Evolutionary conservation across 2,797 vertebrate species (phyloP).

Genomic region (Lagorchestes hirsutus): DNA sequence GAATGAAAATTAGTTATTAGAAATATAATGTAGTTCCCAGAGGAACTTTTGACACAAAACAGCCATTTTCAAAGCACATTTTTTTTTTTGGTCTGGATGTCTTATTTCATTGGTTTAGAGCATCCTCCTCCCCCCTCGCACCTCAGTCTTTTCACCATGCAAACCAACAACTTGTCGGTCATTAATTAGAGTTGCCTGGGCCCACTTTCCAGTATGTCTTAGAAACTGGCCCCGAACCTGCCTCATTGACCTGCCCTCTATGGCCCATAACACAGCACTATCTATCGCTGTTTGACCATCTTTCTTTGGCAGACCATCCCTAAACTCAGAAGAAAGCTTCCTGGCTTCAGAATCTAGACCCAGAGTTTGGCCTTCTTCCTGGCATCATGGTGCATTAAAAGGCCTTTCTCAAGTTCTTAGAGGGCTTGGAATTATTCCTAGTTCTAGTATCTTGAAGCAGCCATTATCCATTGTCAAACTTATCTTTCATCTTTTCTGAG

Average conservation of each 20-base stretch:
- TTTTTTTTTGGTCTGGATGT: background rate
- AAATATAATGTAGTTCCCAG: slow-evolving; percentile 65
- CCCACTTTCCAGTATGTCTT: background rate
- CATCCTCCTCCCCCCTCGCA: rapidly evolving
- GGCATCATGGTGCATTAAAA: background rate
- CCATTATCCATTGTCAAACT: background rate
- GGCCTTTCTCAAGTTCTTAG: background rate
- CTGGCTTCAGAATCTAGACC: background rate
- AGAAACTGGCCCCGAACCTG: background rate
- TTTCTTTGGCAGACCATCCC: background rate
- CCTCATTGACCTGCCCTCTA: background rate
- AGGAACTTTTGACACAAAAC: slow-evolving; percentile 64
- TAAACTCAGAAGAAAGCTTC: background rate
- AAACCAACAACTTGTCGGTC: background rate
- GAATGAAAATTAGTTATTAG: slow-evolving; percentile 72
- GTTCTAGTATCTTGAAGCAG: background rate
- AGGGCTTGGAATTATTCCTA: background rate
- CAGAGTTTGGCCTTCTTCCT: background rate
- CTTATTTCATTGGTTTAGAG: background rate
- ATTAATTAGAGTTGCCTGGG: background rate
- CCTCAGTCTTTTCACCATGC: background rate
- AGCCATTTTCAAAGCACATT: background rate
- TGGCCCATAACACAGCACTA: background rate
- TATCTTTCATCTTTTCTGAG: background rate
- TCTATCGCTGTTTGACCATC: background rate